A percentile compares a stretch with the other conserved stretches of the same genome.
Conservation (phyloP, 2,113 vertebrate species). For the Arenaria interpres region DNA sequence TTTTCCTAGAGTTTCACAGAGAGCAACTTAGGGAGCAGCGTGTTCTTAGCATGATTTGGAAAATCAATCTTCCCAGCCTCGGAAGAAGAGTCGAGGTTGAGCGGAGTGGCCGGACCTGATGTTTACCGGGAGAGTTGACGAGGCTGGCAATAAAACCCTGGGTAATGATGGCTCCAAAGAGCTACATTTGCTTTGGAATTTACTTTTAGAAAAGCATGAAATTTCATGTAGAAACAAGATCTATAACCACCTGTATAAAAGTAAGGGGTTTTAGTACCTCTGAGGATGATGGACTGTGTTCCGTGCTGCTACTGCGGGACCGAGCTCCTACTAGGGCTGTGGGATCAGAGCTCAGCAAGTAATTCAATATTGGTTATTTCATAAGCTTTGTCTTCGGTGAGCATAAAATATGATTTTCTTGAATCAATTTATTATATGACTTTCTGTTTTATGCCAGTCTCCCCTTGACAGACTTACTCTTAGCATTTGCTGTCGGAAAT, state of each 20-base stretch:
- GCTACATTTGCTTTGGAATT: conserved; percentile 58
- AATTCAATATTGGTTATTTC: neutral
- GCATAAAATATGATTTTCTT: neutral
- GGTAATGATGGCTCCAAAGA: conserved; percentile 1
- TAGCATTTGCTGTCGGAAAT: neutral
- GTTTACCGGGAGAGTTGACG: conserved; percentile 34
- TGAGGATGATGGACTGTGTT: neutral
- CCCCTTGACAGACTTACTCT: neutral
- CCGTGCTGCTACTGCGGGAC: neutral
- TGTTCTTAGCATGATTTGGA: neutral
- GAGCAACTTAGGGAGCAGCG: neutral
- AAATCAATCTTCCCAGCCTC: neutral
- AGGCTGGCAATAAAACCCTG: conserved; percentile 17
- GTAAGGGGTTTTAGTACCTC: neutral
- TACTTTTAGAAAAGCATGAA: conserved; percentile 45
- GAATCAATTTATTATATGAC: neutral
- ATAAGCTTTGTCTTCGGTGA: neutral
- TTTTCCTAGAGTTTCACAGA: neutral
- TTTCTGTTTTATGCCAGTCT: neutral
- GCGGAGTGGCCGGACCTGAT: conserved; percentile 41
- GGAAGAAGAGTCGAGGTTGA: neutral
- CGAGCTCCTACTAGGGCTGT: neutral
- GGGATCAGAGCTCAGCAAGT: neutral
- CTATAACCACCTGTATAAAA: neutral
- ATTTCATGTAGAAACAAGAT: neutral